phyloP scores from a whole-genome alignment of 2,888 invertebrate genomes.

The Agrilus cyanescens region DNA sequence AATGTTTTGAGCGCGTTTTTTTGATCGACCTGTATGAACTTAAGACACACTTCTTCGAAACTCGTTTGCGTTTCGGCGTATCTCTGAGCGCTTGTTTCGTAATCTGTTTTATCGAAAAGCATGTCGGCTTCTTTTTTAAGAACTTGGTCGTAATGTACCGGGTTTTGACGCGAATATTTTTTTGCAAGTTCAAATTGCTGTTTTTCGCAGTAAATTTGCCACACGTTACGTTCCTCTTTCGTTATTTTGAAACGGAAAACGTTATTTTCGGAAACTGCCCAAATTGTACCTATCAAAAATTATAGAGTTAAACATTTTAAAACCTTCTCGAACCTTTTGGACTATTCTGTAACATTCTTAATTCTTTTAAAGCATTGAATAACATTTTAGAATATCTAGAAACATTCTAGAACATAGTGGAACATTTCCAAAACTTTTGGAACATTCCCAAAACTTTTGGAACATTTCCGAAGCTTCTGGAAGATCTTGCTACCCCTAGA shows the following conservation, averaged over 20 bases:
- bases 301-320: no score
- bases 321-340: no score
- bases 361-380: no score
- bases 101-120: conserved; percentile 66
- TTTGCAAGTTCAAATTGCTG: conserved; percentile 80
- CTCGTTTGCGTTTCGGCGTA: conserved; percentile 85
- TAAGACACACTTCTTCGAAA: conserved; percentile 89
- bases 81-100: conserved; percentile 70
- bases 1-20: conserved; percentile 81
- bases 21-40: conserved; percentile 72
- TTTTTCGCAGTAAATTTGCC: conserved; percentile 79
- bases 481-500: no score
- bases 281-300: conserved; percentile 48
- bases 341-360: no score
- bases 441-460: no score
- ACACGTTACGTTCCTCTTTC: conserved; percentile 75
- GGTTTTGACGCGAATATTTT: conserved; percentile 70
- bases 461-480: no score
- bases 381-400: no score
- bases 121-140: conserved; percentile 80
- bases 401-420: no score
- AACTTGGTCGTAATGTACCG: conserved; percentile 70
- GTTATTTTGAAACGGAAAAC: conserved; percentile 78
- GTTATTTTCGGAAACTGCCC: conserved; percentile 74
- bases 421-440: no score